A percentile compares a stretch with the other conserved stretches of the same genome.
Evolutionary conservation across 2,888 invertebrate genomes (phyloP).

Genomic region (Eupithecia subumbrata): DNA sequence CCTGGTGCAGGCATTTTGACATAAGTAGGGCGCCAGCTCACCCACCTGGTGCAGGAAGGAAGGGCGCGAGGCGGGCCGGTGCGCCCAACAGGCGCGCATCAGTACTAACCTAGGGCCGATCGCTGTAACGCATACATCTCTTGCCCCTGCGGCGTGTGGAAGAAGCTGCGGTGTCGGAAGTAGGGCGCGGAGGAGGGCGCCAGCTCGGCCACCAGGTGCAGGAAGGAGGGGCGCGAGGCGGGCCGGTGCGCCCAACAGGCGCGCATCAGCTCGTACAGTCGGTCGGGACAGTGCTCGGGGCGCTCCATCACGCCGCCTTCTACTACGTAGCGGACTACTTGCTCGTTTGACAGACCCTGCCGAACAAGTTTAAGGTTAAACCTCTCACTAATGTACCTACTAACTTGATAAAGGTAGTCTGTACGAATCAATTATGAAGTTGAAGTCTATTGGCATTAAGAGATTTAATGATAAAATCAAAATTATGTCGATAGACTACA

Average conservation of each 20-base stretch:
- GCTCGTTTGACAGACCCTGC: conserved; percentile 95
- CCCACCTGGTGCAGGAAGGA: conserved; percentile 93
- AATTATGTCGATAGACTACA: too few species aligned
- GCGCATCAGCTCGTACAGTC: conserved; percentile 95
- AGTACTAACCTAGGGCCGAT: conserved; percentile 58
- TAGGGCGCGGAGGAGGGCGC: conserved; percentile 85
- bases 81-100: conserved; percentile 95
- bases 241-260: conserved; percentile 96
- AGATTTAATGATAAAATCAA: too few species aligned
- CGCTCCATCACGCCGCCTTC: conserved; percentile 97
- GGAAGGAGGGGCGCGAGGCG: conserved; percentile 91
- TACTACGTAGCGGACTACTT: conserved; percentile 94
- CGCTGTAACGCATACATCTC: conserved; percentile 80
- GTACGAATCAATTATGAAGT: too few species aligned
- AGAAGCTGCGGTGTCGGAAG: conserved; percentile 86
- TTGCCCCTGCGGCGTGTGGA: conserved; percentile 85
- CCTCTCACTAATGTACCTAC: background rate
- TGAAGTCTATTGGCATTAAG: too few species aligned
- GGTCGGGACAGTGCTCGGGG: conserved; percentile 97
- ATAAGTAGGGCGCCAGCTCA: conserved; percentile 86
- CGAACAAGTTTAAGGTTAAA: background rate
- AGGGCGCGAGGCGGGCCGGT: conserved; percentile 91
- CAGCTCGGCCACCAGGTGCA: conserved; percentile 90
- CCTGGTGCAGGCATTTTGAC: too few species aligned
- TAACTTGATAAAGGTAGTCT: background rate